A percentile compares a stretch with the other conserved stretches of the same genome.
These are phyloP conservation scores for Athene noctua DNA, from an alignment of 2,113 vertebrate genomes.

Conservation along the genomic window DNA sequence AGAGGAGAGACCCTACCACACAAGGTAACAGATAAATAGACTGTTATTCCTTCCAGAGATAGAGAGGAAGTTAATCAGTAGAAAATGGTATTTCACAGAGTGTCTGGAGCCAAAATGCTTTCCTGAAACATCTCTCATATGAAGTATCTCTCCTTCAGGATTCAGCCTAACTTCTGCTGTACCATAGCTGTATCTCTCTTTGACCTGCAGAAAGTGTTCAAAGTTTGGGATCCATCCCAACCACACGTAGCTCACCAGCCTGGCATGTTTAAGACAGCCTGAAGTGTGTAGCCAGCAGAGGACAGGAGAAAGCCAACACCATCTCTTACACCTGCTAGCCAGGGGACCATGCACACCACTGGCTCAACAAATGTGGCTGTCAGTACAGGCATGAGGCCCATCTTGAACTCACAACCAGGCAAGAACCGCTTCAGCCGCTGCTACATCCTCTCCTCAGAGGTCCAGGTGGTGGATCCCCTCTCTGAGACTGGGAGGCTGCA, in stretches of 20 bases:
- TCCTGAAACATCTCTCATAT: not conserved
- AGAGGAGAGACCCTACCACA: accelerated
- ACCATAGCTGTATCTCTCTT: not conserved
- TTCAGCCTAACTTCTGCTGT: not conserved
- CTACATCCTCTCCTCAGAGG: not conserved
- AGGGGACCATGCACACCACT: not conserved
- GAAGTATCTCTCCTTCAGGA: not conserved
- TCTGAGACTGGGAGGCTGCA: not conserved
- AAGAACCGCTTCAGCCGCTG: accelerated
- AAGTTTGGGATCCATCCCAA: not conserved
- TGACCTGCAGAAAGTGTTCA: not conserved
- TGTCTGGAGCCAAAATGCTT: not conserved
- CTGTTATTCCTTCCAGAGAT: not conserved
- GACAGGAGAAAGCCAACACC: not conserved
- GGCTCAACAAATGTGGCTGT: not conserved
- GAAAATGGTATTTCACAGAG: not conserved
- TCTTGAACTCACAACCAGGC: not conserved
- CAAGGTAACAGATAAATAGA: not conserved
- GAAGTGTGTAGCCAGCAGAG: not conserved
- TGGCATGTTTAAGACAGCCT: not conserved
- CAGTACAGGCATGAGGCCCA: not conserved
- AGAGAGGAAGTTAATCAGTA: not conserved
- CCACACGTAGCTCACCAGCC: not conserved
- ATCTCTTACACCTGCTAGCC: not conserved
- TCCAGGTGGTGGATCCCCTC: not conserved